Evolutionary conservation across 2,888 invertebrate species (phyloP), one percentile per base, ranked within the genome.

Genomic region (Eupithecia subfuscata): DNA sequence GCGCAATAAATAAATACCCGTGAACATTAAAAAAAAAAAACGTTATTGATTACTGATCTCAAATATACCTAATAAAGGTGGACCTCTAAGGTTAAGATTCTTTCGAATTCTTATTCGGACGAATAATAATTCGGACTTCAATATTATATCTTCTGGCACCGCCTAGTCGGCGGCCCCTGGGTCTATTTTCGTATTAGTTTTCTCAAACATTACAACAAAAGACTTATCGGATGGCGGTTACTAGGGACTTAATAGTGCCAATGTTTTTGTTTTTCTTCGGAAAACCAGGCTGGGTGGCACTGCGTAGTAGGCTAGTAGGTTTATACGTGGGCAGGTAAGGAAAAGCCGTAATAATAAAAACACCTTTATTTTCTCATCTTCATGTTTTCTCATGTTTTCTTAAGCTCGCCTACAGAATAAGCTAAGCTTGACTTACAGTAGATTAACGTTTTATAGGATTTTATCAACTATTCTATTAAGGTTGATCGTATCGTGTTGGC

Each of bases 311-410:
- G 9, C 6, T 12, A 16, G 30, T 64, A 16, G 63, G 63, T 65
- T 34, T 18, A 18, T 9, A 40, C 68, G 40, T 25, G 45, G 60
- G 67, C 1, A 56, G 64, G 40, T 40, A 68, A 71, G 52, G 71
- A 77, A 74, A 74, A 75, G 69, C 30, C 69, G 6, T 43, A 67
- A 9, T 71, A 34, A 40, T 56, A 73, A 70, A 78, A 75, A 79
- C 74, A 52, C 74, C 37, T 78, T 78, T 79, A 79, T 75, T 75
- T 45, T 73, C 72, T 76, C 30, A 65, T 56, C 40, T 52, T 22
- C 52, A 56, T 22, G 52, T 67, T 43, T 73, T 73, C 22, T 22
- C 52, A 56, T 22, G 52, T 67, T 43, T 73, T 73, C 22, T 40
- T 70, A 48, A 64, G 63, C 76, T 71, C 43, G 16, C 64, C 18